A percentile compares a stretch with the other conserved stretches of the same genome.
These are phyloP conservation scores for Cerastis rubricosa DNA, from an alignment of 2,888 invertebrate genomes.

Conservation along the genomic window DNA sequence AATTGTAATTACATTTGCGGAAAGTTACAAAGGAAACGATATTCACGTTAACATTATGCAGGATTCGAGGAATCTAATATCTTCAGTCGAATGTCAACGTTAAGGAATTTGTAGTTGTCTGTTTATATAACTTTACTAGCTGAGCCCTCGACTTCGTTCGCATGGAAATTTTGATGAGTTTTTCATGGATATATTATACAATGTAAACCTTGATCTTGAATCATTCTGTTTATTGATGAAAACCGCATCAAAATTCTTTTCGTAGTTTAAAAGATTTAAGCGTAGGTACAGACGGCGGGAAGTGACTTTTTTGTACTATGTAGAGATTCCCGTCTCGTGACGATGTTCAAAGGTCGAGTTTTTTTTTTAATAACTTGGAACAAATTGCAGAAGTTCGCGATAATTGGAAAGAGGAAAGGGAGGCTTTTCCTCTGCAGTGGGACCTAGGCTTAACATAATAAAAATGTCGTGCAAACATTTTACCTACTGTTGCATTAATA, in stretches of 20 bases:
- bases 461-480: too few species aligned
- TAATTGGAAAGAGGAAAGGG: background rate
- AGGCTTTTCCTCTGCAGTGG: background rate
- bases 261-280: too few species aligned
- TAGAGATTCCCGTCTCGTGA: background rate
- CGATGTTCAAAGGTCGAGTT: background rate
- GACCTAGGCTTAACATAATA: background rate
- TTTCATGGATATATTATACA: too few species aligned
- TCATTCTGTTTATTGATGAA: too few species aligned
- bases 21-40: conserved; percentile 41
- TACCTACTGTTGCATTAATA: background rate
- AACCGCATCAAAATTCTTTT: too few species aligned
- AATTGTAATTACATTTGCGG: conserved; percentile 29
- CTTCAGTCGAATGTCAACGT: conserved; percentile 22
- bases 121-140: background rate
- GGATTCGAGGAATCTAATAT: conserved; percentile 18
- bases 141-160: too few species aligned
- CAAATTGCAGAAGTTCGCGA: background rate
- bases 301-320: too few species aligned
- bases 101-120: conserved; percentile 10
- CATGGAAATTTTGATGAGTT: too few species aligned
- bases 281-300: too few species aligned
- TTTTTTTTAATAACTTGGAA: background rate
- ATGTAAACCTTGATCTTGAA: too few species aligned
- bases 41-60: conserved; percentile 13